Evolutionary conservation across 2,797 vertebrate species (phyloP), one percentile per base, ranked within the genome.

Genomic region (Pyrocephalus nanus): DNA sequence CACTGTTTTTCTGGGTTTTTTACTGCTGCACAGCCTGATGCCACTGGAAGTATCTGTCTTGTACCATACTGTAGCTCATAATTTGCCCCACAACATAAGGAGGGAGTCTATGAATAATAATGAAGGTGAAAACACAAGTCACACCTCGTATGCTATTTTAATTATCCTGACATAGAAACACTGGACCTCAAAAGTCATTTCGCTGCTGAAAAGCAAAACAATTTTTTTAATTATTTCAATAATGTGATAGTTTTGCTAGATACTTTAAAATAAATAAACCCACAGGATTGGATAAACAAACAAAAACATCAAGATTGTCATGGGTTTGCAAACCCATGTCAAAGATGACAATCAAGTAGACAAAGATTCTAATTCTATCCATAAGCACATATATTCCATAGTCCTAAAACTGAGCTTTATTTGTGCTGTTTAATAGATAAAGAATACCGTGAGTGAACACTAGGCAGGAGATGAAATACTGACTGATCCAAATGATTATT

Each of bases 51-150:
- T 79, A 45, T 54, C 45, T 84, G 83, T 96, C 66, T 92, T 65
- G 10, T 75, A 93, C 91, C 27, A 85, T 79, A 88, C 62, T 7
- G 17, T 92, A 90, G 88, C 83, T 95, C 47, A 67, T 92, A 84
- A 81, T 82, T 81, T 93, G 75, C 15, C 30, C 61, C 34, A 50
- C 1, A 5, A 53, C 69, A 88, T 86, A 88, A 67, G 16, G 40
- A 60, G 66, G 12, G 15, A 84, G 7, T 76, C 43, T 88, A 19
- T 84, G 55, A 81, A 74, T 70, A 45, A 90, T 43, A 67, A 86
- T 50, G 61, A 62, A 86, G 11, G n/a, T n/a, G 34, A 88, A 90
- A 88, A 77, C 45, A 53, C 55, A 45, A 66, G 21, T 61, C 66
- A 81, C 4, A 27, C 15, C 20, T 42, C 27, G 71, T 74, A 88